Percentiles rank a stretch among this genome's conserved stretches.
Conservation (phyloP, 2,113 vertebrate genomes). For the Bos indicus region DNA sequence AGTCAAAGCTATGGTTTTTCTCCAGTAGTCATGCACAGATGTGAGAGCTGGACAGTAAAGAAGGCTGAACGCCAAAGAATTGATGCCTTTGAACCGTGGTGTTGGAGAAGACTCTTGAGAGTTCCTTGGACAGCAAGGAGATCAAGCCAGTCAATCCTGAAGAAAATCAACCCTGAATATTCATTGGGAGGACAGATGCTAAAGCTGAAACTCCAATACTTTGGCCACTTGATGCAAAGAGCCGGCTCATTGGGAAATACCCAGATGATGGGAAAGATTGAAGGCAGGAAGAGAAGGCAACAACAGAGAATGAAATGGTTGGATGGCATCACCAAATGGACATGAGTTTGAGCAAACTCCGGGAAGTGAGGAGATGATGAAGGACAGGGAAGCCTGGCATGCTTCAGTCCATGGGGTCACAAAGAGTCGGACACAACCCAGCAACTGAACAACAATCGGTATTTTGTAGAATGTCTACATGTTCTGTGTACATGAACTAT, state of each 20-base stretch:
- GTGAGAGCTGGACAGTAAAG: background rate
- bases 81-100: background rate
- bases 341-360: background rate
- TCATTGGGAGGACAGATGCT: background rate
- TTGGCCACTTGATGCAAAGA: background rate
- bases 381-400: background rate
- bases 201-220: background rate
- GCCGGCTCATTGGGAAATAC: background rate
- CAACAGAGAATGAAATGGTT: background rate
- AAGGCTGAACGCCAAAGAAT: background rate
- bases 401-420: background rate
- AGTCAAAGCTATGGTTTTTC: background rate
- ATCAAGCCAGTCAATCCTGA: background rate
- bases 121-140: background rate
- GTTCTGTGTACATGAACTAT: background rate
- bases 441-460: background rate
- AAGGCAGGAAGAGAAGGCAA: background rate
- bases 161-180: background rate
- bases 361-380: background rate
- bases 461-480: background rate
- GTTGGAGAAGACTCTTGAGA: background rate
- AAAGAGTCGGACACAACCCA: background rate
- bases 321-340: background rate
- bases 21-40: background rate
- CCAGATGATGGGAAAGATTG: background rate